phyloP scores from a whole-genome alignment of 2,888 invertebrate genomes.

The Zeuzera pyrina region DNA sequence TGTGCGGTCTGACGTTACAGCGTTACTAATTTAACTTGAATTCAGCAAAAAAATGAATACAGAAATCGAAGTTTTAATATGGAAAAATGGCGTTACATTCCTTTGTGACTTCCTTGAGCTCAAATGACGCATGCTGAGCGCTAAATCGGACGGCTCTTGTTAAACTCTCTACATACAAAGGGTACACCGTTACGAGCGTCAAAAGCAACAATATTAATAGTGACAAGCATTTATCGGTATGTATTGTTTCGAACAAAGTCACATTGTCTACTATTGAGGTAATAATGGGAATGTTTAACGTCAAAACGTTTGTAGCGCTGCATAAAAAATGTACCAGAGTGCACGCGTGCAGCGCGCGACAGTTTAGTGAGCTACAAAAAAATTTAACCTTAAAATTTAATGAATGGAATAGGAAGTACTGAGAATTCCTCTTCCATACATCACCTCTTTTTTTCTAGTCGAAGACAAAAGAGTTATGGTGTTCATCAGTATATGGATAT shows the following conservation, averaged over 20 bases:
- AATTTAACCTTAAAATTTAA: too few relatives aligned
- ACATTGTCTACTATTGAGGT: conserved; percentile 62
- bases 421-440: too few relatives aligned
- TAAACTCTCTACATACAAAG: conserved; percentile 33
- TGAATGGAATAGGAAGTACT: too few relatives aligned
- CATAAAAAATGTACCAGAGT: conserved; percentile 41
- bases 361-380: conserved; percentile 47
- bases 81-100: conserved; percentile 34
- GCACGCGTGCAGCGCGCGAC: conserved; percentile 57
- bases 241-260: conserved; percentile 60
- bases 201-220: conserved; percentile 65
- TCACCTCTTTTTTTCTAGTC: too few relatives aligned
- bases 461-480: too few relatives aligned
- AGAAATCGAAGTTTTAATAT: conserved; percentile 42
- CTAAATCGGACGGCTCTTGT: conserved; percentile 49
- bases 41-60: conserved; percentile 35
- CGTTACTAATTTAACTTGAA: conserved; percentile 54
- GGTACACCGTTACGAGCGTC: conserved; percentile 63
- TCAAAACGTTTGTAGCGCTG: conserved; percentile 59
- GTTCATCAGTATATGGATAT: too few relatives aligned
- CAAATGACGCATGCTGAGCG: conserved; percentile 47
- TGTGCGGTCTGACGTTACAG: conserved; percentile 64
- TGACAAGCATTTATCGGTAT: conserved; percentile 59
- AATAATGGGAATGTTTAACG: conserved; percentile 70
- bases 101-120: conserved; percentile 29